Base-by-base conservation (phyloP, 2,888 invertebrate species). In the Drosophila phalerata region DNA sequence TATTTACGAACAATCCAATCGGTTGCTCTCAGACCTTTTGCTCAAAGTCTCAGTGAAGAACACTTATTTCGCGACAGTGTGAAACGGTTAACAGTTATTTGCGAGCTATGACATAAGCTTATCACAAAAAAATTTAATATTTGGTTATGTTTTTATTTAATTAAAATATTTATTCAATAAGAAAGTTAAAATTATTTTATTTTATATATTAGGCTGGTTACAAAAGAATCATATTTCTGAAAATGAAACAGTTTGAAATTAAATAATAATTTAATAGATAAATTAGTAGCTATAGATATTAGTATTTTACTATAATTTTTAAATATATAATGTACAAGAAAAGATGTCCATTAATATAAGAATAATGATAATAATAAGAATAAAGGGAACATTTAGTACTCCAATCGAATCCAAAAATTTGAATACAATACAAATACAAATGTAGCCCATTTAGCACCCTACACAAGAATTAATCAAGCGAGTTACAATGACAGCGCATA, bases 401-500 rank as follows among this genome's bases (percentile, higher is more conserved):
- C 22, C 8, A 13, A 43, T 22, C 13, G 1, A 13, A 43, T 22
- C n/a, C 9, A 15, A 47, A 15, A 47, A n/a, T 2, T 19, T 1
- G 4, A 32, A 22, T 17, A 19, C 22, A 49, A 22, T 49, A 34
- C 22, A 19, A 19, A 19, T 19, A 13, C 49, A 34, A 49, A 34
- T 49, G 49, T 49, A 13, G 49, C 49, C 34, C 49, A 49, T 42
- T 61, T 13, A 38, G 37, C 66, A 79, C 78, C 73, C 85, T 88
- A 52, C 73, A 70, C 58, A 68, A 62, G 78, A 89, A 89, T 89
- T 90, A 89, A 89, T 89, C 89, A 89, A 88, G 86, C 87, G 88
- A 76, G 86, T 69, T 83, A 85, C 90, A 88, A 79, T 89, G 90
- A 86, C 90, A 82, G 82, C 82, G 88, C 82, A 88, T 86, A 83